Percentiles rank a stretch among this genome's conserved stretches.
Conservation (phyloP, 1,140 invertebrate genomes). For the Halictus rubicundus region DNA sequence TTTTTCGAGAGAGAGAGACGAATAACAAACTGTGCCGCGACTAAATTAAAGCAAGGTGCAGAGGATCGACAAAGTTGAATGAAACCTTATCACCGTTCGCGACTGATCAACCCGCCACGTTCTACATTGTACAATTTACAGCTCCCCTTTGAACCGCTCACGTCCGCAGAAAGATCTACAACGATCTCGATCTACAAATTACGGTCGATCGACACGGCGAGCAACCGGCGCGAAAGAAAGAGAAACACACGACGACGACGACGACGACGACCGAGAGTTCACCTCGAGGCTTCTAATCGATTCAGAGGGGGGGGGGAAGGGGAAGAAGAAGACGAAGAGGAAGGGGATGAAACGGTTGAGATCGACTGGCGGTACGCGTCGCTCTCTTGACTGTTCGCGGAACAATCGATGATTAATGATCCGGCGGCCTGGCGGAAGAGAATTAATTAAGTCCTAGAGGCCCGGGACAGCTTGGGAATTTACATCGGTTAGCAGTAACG, state of each 20-base stretch:
- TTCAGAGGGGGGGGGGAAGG: too few relatives aligned
- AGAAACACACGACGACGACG: neutral
- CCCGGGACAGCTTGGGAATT: neutral
- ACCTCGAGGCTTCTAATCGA: neutral
- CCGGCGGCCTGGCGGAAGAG: neutral
- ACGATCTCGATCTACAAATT: neutral
- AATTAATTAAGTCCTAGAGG: constrained; percentile 13
- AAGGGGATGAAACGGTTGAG: neutral
- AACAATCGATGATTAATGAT: constrained; percentile 23
- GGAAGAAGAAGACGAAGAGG: neutral
- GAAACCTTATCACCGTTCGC: too few relatives aligned
- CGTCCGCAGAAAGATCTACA: neutral
- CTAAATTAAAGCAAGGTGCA: too few relatives aligned
- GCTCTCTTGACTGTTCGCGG: neutral
- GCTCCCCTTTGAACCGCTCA: too few relatives aligned
- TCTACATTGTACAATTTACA: too few relatives aligned
- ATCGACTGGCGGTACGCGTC: neutral
- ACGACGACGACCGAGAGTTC: neutral
- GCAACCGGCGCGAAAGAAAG: neutral
- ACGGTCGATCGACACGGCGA: neutral
- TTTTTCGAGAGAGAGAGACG: too few relatives aligned
- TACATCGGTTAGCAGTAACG: constrained; percentile 13
- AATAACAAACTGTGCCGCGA: too few relatives aligned
- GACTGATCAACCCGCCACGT: too few relatives aligned
- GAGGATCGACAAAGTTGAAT: too few relatives aligned